phyloP scores from a whole-genome alignment of 92 coral and sea anemone species.

The Epizoanthus fatuus region DNA sequence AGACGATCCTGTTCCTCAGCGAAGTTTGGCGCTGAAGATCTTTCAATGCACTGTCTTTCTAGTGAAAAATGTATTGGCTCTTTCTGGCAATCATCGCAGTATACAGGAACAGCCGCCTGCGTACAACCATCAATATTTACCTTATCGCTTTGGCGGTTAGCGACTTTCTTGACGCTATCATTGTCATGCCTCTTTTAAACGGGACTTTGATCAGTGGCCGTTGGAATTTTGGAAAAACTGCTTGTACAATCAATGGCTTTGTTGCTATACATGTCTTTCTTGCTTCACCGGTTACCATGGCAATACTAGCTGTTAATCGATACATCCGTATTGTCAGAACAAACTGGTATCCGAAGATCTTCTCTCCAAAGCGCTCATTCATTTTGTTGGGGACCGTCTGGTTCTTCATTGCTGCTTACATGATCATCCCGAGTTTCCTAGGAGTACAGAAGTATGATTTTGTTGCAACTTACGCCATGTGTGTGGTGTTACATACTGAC shows the following conservation, averaged over 20 bases:
- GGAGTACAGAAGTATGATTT: conserved; percentile 28
- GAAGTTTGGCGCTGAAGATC: conserved; percentile 27
- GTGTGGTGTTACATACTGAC: conserved; percentile 30
- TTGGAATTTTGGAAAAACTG: conserved; percentile 33
- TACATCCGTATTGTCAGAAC: conserved; percentile 38
- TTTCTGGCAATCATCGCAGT: conserved; percentile 20
- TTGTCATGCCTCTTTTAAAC: conserved; percentile 42
- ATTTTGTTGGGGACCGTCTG: conserved; percentile 36
- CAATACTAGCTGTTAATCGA: conserved; percentile 50
- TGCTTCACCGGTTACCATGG: conserved; percentile 53
- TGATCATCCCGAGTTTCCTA: conserved; percentile 24
- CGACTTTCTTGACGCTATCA: conserved; percentile 31
- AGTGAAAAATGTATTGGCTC: conserved; percentile 14
- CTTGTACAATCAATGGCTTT: conserved; percentile 46
- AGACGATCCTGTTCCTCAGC: conserved; percentile 28
- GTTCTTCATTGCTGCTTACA: conserved; percentile 29
- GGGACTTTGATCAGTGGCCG: conserved; percentile 39
- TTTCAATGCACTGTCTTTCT: conserved; percentile 14
- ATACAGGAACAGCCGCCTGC: conserved; percentile 37
- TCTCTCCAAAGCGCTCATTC: conserved; percentile 26
- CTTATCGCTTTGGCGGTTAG: conserved; percentile 37
- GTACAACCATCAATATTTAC: conserved; percentile 47
- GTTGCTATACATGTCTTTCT: conserved; percentile 28
- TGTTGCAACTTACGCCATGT: conserved; percentile 42
- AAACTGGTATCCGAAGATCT: conserved; percentile 29